Evolutionary conservation across 2,113 vertebrate genomes (phyloP).

Genomic region (Phaethornis superciliosus): DNA sequence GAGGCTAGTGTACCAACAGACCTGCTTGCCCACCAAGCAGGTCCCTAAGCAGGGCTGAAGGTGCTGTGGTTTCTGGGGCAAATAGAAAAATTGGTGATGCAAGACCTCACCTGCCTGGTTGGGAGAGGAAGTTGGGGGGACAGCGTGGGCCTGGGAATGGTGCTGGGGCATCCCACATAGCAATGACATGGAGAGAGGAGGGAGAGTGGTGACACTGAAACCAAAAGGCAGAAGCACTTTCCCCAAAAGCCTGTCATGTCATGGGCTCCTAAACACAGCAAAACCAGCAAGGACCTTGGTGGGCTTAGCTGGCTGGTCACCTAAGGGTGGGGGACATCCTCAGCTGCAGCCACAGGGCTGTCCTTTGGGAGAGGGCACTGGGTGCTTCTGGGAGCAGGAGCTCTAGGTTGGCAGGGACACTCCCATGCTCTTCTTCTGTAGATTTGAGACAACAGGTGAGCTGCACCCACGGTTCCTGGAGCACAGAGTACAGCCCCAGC

Average conservation of each 20-base stretch:
- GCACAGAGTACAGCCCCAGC: background rate
- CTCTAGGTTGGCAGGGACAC: accelerated
- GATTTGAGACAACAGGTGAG: background rate
- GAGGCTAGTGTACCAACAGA: background rate
- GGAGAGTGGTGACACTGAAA: background rate
- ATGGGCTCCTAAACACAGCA: background rate
- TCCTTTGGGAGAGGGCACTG: background rate
- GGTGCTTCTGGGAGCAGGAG: background rate
- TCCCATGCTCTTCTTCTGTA: background rate
- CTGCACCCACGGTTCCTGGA: background rate
- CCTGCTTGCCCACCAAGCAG: background rate
- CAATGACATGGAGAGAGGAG: background rate
- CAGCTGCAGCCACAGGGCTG: background rate
- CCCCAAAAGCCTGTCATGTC: background rate
- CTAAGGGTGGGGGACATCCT: accelerated
- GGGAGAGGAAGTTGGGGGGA: background rate
- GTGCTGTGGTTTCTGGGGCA: accelerated
- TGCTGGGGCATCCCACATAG: accelerated
- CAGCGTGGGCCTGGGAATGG: background rate
- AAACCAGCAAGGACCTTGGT: accelerated
- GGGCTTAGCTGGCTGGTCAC: background rate
- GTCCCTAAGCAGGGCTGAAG: background rate
- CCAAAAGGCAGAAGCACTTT: background rate
- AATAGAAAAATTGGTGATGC: background rate
- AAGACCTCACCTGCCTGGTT: background rate